phyloP scores from a whole-genome alignment of 2,888 invertebrate genomes.

The Ariolimax columbianus region DNA sequence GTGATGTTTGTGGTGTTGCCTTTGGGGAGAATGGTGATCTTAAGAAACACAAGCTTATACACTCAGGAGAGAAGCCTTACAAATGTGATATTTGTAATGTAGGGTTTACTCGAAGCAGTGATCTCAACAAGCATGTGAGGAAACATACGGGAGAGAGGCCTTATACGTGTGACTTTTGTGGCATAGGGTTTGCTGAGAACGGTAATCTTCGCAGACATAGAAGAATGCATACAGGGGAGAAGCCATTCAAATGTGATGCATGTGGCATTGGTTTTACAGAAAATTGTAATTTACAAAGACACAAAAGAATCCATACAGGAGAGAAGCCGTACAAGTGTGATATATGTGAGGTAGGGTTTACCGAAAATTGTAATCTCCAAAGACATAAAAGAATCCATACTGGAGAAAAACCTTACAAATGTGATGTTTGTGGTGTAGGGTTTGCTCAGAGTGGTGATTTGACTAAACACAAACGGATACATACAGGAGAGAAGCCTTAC shows the following conservation, averaged over 20 bases:
- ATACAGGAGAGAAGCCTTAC: constrained; percentile 10
- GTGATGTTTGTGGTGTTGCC: too few relatives aligned
- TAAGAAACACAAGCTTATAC: too few relatives aligned
- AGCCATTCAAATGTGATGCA: background rate
- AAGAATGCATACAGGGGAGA: background rate
- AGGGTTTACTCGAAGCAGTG: background rate
- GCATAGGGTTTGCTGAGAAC: background rate
- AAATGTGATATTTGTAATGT: background rate
- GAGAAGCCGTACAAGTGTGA: background rate
- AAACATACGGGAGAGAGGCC: background rate
- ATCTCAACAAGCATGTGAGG: background rate
- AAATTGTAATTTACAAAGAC: background rate
- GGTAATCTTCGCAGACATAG: background rate
- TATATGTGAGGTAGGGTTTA: background rate
- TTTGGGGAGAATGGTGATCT: too few relatives aligned
- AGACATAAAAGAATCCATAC: background rate
- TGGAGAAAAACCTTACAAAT: background rate
- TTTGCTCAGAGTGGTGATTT: background rate
- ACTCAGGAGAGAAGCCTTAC: background rate
- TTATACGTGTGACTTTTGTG: background rate
- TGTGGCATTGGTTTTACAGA: background rate
- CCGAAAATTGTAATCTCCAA: background rate
- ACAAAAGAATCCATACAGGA: background rate
- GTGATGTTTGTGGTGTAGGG: background rate
- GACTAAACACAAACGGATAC: background rate